Conservation (phyloP, 2,888 invertebrate species). For the Lasioglossum figueresi region DNA sequence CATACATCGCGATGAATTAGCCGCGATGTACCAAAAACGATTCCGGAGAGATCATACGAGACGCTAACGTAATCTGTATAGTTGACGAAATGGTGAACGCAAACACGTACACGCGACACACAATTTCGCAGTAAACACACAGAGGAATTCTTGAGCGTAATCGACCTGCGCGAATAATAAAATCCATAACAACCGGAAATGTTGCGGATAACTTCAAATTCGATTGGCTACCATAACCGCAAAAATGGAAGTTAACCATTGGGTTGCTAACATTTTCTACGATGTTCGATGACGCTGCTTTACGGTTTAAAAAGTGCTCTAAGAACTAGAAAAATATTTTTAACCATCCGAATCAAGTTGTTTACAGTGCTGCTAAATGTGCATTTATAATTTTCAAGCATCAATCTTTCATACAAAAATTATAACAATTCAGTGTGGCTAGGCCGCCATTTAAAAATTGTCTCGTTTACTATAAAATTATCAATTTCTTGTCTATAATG, state of each 20-base stretch:
- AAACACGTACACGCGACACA: background rate
- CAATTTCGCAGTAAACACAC: conserved; percentile 1
- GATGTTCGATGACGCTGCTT: background rate
- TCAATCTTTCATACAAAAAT: background rate
- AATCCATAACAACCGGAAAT: conserved; percentile 21
- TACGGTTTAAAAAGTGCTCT: background rate
- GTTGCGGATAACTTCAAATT: background rate
- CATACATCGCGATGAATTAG: background rate
- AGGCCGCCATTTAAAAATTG: no score
- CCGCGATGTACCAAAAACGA: background rate
- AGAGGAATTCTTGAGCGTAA: conserved; percentile 21
- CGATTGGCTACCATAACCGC: no score
- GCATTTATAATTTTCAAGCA: background rate
- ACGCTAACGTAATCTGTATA: conserved; percentile 20
- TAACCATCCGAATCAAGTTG: background rate
- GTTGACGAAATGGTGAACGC: background rate
- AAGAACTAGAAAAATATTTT: background rate
- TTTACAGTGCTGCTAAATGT: background rate
- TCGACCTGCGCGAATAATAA: background rate
- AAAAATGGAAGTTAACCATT: background rate
- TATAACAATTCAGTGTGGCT: background rate
- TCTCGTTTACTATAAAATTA: background rate
- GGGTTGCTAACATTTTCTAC: background rate
- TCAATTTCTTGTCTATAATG: background rate
- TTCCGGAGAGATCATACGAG: background rate